These are phyloP conservation scores for Latheticus oryzae DNA, from an alignment of 2,888 invertebrate species.

Conservation along the genomic window DNA sequence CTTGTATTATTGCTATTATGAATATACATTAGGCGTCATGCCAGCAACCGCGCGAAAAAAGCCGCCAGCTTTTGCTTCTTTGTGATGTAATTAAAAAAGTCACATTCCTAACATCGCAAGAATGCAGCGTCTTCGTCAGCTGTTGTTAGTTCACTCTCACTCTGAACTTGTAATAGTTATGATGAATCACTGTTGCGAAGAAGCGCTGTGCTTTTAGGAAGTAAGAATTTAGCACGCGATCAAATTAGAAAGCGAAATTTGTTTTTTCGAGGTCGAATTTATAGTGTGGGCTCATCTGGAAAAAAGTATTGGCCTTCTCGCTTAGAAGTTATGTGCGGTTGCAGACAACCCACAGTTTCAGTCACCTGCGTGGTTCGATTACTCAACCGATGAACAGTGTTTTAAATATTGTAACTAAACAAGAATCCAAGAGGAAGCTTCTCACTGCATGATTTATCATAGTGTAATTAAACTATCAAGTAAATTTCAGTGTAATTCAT, in stretches of 20 bases:
- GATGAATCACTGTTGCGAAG: slow-evolving; percentile 18
- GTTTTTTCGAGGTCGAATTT: slow-evolving; percentile 16
- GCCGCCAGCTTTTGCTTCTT: neutral
- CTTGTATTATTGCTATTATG: slow-evolving; percentile 50
- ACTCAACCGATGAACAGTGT: slow-evolving; percentile 23
- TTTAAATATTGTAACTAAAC: slow-evolving; percentile 17
- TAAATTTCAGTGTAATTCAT: slow-evolving; percentile 29
- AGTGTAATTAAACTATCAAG: slow-evolving; percentile 37
- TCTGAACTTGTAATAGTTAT: slow-evolving; percentile 24
- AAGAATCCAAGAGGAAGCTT: slow-evolving; percentile 22
- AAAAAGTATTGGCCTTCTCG: slow-evolving; percentile 26
- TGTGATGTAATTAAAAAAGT: no score
- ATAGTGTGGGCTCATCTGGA: slow-evolving; percentile 11
- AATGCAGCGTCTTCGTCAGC: no score
- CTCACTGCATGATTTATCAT: slow-evolving; percentile 29
- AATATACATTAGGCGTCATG: slow-evolving; percentile 47
- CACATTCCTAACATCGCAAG: slow-evolving; percentile 6
- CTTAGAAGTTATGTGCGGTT: slow-evolving; percentile 28
- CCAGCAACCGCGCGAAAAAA: slow-evolving; percentile 20
- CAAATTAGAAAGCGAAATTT: slow-evolving; percentile 27
- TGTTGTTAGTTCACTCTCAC: slow-evolving; percentile 23
- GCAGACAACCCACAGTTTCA: slow-evolving; percentile 22
- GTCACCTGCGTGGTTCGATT: slow-evolving; percentile 28
- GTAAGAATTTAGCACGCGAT: slow-evolving; percentile 10
- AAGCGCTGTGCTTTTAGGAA: slow-evolving; percentile 18